Evolutionary conservation across 2,113 vertebrate genomes (phyloP), one percentile per base, ranked within the genome.

Genomic region (Bambusicola thoracicus): DNA sequence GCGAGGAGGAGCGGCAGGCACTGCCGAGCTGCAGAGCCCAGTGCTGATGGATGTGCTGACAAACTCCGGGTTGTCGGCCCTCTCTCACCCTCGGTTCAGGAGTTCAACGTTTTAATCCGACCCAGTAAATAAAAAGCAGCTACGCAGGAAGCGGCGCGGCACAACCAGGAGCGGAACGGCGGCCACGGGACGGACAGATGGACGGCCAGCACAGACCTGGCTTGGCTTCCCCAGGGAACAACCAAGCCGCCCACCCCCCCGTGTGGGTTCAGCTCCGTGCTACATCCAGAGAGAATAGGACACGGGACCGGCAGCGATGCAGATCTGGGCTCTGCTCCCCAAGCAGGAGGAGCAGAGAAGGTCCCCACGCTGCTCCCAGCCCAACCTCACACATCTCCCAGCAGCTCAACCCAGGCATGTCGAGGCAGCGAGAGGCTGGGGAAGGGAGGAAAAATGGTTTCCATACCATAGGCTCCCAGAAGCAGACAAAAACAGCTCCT

Each of bases 401-500:
- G 24, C 58, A 8, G 34, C 68, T 86, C 85, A 78, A 95, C 25
- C 61, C 63, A 76, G 81, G 80, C 80, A 69, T 81, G 91, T 81
- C 3, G 21, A 76, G 82, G 56, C 85, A 83, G 62, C 0, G 0
- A 56, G 70, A 43, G 81, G 68, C 41, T 74, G 1, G 17, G 70
- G 56, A 91, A 68, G 55, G 61, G 90, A 72, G 79, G 48, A 94
- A 82, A 92, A 95, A 96, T 81, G 92, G 90, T 90, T 83, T 74
- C 93, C 82, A 87, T 87, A 81, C 90, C 80, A 58, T 58, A 78
- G 73, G 19, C 53, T 94, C 61, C 87, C 51, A 0, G 0, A 65
- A 96, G 76, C 80, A 93, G 87, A 96, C 90, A 90, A 93, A 91
- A 91, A 85, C 91, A 95, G 94, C 91, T 91, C 61, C 69, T 93